Evolutionary conservation across 1,140 invertebrate genomes (phyloP).

Genomic region (Zaprionus tsacasi): DNA sequence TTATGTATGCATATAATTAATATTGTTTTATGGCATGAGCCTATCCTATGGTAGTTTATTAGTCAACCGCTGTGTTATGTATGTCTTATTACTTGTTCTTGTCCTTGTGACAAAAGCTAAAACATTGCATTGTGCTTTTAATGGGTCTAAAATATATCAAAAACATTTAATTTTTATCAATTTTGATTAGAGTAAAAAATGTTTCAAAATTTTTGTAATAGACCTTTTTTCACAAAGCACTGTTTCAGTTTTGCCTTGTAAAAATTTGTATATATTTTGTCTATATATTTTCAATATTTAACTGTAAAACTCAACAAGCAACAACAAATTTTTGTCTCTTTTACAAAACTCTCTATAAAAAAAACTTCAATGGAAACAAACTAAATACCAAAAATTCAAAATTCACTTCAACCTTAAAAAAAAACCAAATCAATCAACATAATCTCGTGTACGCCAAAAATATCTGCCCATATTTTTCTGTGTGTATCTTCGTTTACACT

Average conservation of each 20-base stretch:
- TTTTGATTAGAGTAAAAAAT: no score
- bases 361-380: constrained; percentile 18
- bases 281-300: constrained; percentile 13
- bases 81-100: constrained; percentile 42
- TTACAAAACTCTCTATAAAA: constrained; percentile 57
- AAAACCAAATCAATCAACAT: constrained; percentile 27
- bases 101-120: constrained; percentile 51
- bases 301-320: constrained; percentile 71
- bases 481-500: constrained; percentile 40
- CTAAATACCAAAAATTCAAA: constrained; percentile 27
- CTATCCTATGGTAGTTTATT: constrained; percentile 67
- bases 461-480: constrained; percentile 46
- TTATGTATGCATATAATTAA: constrained; percentile 39
- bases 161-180: no score
- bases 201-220: no score
- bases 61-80: constrained; percentile 59
- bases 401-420: constrained; percentile 4
- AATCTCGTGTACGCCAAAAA: constrained; percentile 35
- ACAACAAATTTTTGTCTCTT: constrained; percentile 75
- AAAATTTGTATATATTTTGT: constrained; percentile 44
- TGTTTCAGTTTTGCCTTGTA: constrained; percentile 57
- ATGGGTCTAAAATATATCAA: not conserved
- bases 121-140: constrained; percentile 49
- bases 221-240: constrained; percentile 32
- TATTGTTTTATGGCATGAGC: constrained; percentile 39